Evolutionary conservation across 2,888 invertebrate species (phyloP), one percentile per base, ranked within the genome.

Genomic region (Zhuqinia jingwanae): DNA sequence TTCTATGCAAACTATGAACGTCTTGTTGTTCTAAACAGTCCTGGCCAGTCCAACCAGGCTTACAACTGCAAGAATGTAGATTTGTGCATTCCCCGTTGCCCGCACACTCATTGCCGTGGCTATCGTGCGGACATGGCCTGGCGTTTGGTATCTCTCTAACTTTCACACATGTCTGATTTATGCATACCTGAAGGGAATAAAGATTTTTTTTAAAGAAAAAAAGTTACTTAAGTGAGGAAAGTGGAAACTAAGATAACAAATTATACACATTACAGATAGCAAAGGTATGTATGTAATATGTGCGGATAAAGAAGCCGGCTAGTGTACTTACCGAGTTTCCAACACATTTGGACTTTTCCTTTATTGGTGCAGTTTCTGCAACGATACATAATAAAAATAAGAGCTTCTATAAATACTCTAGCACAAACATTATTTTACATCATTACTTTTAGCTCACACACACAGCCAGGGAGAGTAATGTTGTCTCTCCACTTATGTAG

Each of bases 61-160:
- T 30, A 53, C 90, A 90, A 5, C 65, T 85, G 58, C 90, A 90
- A 11, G 63, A 83, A 22, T 81, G 70, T n/a, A 56, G 17, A 50
- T 83, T 88, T 6, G 88, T 89, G 58, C 90, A 90, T 53, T 89
- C 90, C 17, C 90, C 90, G 27, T 88, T 81, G 0, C 76, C 88
- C 0, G 87, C 89, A 76, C 90, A 90, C 60, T 89, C 90, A 30
- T 17, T 53, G 11, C 82, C 84, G 13, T 75, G 27, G 25, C 70
- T 56, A 15, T 81, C 80, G 1, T 50, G 75, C 6, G 89, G 89
- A 84, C 90, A 90, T 36, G 63, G 75, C 17, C 75, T 63, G n/a
- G 78, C 70, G 22, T 85, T 81, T 3, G 81, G 85, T 15, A 89
- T 42, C 20, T 88, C 87, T 73, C 79, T 53, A n/a, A 88, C 63